Base-by-base conservation (phyloP, 2,797 vertebrate genomes). In the Denticeps clupeoides region DNA sequence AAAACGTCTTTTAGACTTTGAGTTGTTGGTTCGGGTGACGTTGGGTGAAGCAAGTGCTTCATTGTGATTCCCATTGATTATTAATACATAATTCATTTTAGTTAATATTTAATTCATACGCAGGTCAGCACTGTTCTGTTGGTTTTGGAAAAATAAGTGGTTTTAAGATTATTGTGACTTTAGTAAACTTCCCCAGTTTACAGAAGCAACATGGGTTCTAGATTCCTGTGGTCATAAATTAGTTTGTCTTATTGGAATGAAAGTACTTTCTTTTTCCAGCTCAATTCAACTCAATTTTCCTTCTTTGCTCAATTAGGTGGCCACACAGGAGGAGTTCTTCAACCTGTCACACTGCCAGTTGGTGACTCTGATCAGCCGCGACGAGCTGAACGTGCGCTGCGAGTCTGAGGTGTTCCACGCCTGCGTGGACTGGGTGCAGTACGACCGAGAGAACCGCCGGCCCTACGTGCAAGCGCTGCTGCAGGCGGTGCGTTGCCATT, bases 391-490 rank as follows among this genome's bases (percentile, higher is more conserved):
- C 4, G 93, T 98, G 31, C 93, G 90, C 61, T 95, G 93, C 3
- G 93, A 98, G 71, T 96, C 92, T 0, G 92, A 95, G 57, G 93
- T 97, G 44, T 98, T 93, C 75, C 89, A 93, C 24, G 93, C 93
- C 0, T 97, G 93, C 8, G 87, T 95, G 73, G 79, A 85, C 16
- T 98, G 93, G 93, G 90, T 96, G 29, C 87, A 86, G 25, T 93
- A 90, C 1, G 92, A 97, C 77, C 82, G 79, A 0, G 81, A 85
- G 53, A 82, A 79, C 62, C 81, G 93, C 1, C 83, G 88, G 0
- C 90, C 83, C 0, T 96, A 87, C 1, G 82, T 94, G 1, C 90
- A 89, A 47, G 92, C 93, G 0, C 77, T 98, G 41, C 85, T 97
- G 0, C 85, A 88, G 47, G 91, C 93, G 0, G 93, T 98, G 12